phyloP scores from a whole-genome alignment of 2,113 vertebrate genomes.

The Cyprinodon tularosa region DNA sequence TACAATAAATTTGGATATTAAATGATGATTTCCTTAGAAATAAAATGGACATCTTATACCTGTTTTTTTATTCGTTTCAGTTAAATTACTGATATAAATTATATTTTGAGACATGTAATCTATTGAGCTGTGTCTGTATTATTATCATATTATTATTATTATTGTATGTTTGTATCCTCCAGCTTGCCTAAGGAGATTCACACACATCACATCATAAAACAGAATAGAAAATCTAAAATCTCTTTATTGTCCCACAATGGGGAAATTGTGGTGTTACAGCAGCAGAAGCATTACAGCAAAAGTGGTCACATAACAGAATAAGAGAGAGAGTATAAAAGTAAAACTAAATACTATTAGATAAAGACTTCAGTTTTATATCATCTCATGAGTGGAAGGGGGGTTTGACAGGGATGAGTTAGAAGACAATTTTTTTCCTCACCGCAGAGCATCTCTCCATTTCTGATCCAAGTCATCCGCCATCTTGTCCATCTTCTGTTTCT shows the following conservation, averaged over 20 bases:
- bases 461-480: conserved; percentile 91
- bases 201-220: not conserved
- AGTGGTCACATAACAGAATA: too few species aligned
- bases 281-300: too few species aligned
- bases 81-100: not conserved
- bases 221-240: too few species aligned
- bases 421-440: conserved; percentile 67
- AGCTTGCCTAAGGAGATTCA: not conserved
- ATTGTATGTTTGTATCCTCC: not conserved
- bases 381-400: conserved; percentile 6
- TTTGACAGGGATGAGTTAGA: not conserved
- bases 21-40: not conserved
- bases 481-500: conserved; percentile 90
- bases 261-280: too few species aligned
- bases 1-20: not conserved
- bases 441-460: conserved; percentile 95
- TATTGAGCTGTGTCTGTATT: not conserved
- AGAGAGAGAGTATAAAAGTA: too few species aligned
- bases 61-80: not conserved
- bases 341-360: too few species aligned
- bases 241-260: too few species aligned
- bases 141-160: not conserved
- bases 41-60: not conserved
- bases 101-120: not conserved
- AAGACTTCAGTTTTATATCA: not conserved